phyloP scores from a whole-genome alignment of 2,888 invertebrate species.

The Bombyx huttoni region DNA sequence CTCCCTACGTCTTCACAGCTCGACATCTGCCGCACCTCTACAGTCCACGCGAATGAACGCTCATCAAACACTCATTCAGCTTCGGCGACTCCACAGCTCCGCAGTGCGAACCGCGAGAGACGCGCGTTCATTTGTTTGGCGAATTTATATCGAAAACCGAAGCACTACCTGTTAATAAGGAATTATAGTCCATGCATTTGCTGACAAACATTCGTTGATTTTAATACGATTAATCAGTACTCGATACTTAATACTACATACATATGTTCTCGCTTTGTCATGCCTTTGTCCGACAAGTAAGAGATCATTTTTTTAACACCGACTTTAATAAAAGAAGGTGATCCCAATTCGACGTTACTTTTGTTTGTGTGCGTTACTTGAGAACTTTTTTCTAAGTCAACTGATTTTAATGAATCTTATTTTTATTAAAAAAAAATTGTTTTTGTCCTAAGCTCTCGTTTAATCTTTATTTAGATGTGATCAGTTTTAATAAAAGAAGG shows the following conservation, averaged over 20 bases:
- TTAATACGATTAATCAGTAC: neutral
- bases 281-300: no score
- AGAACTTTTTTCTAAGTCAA: no score
- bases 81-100: neutral
- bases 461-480: no score
- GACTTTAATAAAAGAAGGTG: no score
- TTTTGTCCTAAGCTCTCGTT: no score
- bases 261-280: no score
- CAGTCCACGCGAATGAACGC: slow-evolving; percentile 1
- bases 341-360: no score
- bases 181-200: neutral
- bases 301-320: no score
- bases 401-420: no score
- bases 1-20: slow-evolving; percentile 34
- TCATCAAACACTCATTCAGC: neutral
- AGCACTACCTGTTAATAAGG: neutral
- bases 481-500: no score
- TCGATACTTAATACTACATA: neutral
- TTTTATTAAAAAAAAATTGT: no score
- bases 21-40: slow-evolving; percentile 53
- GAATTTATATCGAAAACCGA: neutral
- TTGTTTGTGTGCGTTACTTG: no score
- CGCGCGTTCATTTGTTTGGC: neutral
- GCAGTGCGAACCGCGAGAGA: neutral
- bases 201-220: neutral